These are phyloP conservation scores for Gopherus evgoodei DNA, from an alignment of 2,113 vertebrate species.

Conservation along the genomic window DNA sequence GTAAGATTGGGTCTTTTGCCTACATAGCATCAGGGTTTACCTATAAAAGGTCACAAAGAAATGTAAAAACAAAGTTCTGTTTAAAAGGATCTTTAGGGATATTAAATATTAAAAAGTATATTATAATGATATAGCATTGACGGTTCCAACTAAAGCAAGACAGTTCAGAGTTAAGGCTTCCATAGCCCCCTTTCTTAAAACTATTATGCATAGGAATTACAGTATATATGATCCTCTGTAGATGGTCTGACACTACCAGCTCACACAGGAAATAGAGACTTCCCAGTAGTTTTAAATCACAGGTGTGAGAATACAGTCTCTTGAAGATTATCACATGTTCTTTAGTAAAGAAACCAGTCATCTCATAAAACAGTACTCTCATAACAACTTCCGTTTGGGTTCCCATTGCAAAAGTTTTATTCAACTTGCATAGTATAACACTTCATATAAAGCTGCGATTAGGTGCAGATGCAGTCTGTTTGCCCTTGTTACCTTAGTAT, in stretches of 20 bases:
- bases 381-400: constrained; percentile 1
- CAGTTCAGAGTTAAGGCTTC: neutral
- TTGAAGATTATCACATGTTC: neutral
- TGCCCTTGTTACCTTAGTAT: constrained; percentile 58
- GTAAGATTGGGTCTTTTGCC: neutral
- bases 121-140: neutral
- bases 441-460: constrained; percentile 28
- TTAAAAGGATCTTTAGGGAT: neutral
- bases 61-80: neutral
- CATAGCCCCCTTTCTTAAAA: neutral
- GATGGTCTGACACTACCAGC: neutral
- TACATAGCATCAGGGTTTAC: neutral
- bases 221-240: constrained; percentile 3
- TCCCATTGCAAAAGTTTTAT: neutral
- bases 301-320: constrained; percentile 3
- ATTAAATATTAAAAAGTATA: neutral
- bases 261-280: too few species aligned
- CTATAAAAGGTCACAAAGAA: neutral
- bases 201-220: constrained; percentile 1
- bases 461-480: constrained; percentile 42
- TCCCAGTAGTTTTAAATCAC: constrained; percentile 19
- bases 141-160: neutral
- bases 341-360: neutral
- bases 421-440: constrained; percentile 40
- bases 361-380: neutral